Base-by-base conservation (phyloP, 2,113 vertebrate genomes). In the Trematomus loennbergii region DNA sequence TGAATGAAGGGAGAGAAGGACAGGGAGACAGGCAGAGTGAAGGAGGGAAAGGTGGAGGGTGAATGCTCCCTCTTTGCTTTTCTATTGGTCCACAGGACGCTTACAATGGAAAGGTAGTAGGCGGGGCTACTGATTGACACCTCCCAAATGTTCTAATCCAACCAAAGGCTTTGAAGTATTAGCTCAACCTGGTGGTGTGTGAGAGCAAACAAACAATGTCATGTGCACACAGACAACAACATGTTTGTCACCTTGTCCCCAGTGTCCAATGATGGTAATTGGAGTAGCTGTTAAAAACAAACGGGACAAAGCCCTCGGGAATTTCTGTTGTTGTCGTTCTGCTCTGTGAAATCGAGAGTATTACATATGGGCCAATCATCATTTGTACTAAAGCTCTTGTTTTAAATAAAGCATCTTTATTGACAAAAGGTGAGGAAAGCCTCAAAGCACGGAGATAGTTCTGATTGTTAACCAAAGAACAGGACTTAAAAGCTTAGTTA, bases 1-100 rank as follows among this genome's bases (percentile, higher is more conserved):
- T 94, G 96, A 96, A 95, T 92, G 91, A 86, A 85, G 83, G 75
- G 83, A 83, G 81, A 75, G 52, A 40, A 25, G 63, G 87, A 78
- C 67, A 74, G 60, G 72, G 68, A 79, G 77, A 29, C 55, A 54
- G 75, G 74, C 67, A 58, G 70, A 75, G 78, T 17, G 53, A 61
- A 61, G 66, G 62, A 55, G 75, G 55, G 57, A 82, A 74, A 88
- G 85, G 78, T 81, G 80, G 79, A 78, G 72, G 78, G 46, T 2
- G 61, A 63, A 40, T 0, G 60, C 25, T 12, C 17, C 4, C 55
- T 52, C 58, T n/a, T 81, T 4, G 49, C 45, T n/a, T 57, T 75
- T 0, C 25, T 40, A 83, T 83, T 85, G 86, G 80, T 69, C 59
- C 29, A 0, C 54, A 12, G 76, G 77, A 52, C 61, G 57, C 58